A percentile compares a stretch with the other conserved stretches of the same genome.
These are phyloP conservation scores for Mayetiola destructor DNA, from an alignment of 2,888 invertebrate genomes.

Conservation along the genomic window DNA sequence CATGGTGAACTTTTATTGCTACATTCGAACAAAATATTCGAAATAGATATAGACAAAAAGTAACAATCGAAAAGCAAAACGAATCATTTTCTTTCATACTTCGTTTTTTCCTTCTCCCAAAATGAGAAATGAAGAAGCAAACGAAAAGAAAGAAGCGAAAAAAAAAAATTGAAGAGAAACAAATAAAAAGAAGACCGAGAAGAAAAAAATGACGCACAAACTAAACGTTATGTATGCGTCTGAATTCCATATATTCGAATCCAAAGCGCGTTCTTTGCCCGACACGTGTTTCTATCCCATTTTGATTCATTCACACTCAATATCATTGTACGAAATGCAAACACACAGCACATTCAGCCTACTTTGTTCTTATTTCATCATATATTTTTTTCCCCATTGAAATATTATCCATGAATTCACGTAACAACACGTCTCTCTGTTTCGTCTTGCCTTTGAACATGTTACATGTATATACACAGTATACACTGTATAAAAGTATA, in stretches of 20 bases:
- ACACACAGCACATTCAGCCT: background rate
- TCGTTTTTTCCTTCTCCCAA: too few relatives aligned
- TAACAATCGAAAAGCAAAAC: background rate
- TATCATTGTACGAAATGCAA: background rate
- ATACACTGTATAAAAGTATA: too few relatives aligned
- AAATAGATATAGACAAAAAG: background rate
- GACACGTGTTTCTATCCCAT: background rate
- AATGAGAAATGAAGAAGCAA: background rate
- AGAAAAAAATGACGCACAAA: slow-evolving; percentile 9
- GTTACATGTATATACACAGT: too few relatives aligned
- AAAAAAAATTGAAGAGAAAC: too few relatives aligned
- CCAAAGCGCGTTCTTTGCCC: background rate
- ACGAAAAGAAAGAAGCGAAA: background rate
- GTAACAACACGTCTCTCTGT: background rate
- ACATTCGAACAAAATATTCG: background rate
- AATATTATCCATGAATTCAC: slow-evolving; percentile 8
- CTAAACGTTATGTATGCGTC: slow-evolving; percentile 8
- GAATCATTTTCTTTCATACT: background rate
- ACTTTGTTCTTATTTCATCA: background rate
- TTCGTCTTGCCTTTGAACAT: background rate
- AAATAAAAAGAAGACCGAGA: too few relatives aligned
- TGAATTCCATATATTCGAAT: background rate
- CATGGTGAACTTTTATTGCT: background rate
- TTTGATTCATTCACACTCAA: background rate
- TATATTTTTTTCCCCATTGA: background rate